Percentiles rank a stretch among this genome's conserved stretches.
These are phyloP conservation scores for Phrynocephalus versicolor DNA, from an alignment of 2,113 vertebrate genomes.

Conservation along the genomic window DNA sequence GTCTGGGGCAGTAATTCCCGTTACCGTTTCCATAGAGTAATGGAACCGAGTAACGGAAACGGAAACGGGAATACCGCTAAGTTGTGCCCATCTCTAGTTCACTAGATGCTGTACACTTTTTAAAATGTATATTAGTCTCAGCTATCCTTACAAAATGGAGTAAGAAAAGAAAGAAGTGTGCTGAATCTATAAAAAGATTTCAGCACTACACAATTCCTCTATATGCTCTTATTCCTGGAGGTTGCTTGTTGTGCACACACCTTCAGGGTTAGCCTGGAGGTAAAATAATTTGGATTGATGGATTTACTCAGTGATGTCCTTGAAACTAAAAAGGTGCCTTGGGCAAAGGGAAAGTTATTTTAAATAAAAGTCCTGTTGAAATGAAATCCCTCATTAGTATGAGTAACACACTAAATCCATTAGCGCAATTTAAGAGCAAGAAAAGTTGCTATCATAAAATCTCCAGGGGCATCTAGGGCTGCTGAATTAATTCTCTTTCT, in stretches of 20 bases:
- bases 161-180: background rate
- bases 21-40: too few relatives aligned
- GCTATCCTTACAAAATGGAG: background rate
- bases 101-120: background rate
- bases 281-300: background rate
- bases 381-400: constrained; percentile 23
- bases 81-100: too few relatives aligned
- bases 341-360: constrained; percentile 9
- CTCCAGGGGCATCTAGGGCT: background rate
- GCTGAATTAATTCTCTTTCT: constrained; percentile 13
- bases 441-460: constrained; percentile 14
- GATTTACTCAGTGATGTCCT: background rate
- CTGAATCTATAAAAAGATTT: background rate
- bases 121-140: background rate
- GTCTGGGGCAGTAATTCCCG: too few relatives aligned
- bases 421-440: background rate
- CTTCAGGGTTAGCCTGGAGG: background rate
- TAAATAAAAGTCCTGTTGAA: background rate
- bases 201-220: background rate
- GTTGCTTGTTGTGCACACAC: background rate
- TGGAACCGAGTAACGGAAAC: too few relatives aligned
- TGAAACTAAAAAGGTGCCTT: background rate
- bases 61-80: too few relatives aligned
- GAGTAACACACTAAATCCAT: background rate
- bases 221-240: background rate